A percentile compares a stretch with the other conserved stretches of the same genome.
Evolutionary conservation across 37 sponge, comb jelly and placozoan genomes (phyloP).

Genomic region (Ianthella basta): DNA sequence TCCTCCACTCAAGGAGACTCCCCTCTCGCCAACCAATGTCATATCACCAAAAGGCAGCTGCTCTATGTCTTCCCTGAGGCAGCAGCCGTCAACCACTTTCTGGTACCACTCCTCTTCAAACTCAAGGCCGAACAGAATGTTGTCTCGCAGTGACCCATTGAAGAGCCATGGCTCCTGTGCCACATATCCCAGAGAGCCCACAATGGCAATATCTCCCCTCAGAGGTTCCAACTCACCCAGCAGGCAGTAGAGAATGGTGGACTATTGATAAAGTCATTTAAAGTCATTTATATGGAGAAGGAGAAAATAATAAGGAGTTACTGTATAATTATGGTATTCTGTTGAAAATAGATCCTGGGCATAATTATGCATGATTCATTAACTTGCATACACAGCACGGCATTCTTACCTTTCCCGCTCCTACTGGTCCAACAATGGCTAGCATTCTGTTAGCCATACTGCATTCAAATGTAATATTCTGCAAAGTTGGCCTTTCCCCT

Average conservation of each 20-base stretch:
- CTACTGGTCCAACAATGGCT: constrained; percentile 54
- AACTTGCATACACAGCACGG: no score
- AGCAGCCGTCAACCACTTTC: constrained; percentile 48
- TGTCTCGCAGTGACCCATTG: constrained; percentile 57
- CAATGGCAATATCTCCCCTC: constrained; percentile 26
- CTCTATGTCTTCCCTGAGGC: constrained; percentile 55
- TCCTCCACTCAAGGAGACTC: constrained; percentile 65
- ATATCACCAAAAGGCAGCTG: constrained; percentile 43
- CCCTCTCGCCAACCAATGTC: constrained; percentile 60
- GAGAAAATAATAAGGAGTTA: no score
- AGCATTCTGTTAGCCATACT: neutral
- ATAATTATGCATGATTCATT: no score
- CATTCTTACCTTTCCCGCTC: constrained; percentile 42
- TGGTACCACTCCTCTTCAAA: constrained; percentile 53
- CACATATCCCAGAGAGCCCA: constrained; percentile 40
- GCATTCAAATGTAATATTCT: neutral
- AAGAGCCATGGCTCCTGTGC: constrained; percentile 62
- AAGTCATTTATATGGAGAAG: no score
- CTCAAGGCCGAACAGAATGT: constrained; percentile 52
- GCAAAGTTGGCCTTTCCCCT: neutral
- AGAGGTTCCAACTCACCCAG: constrained; percentile 51
- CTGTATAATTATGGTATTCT: no score
- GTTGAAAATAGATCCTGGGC: no score
- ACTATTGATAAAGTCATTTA: no score
- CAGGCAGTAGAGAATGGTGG: constrained; percentile 46